Evolutionary conservation across 2,113 vertebrate genomes (phyloP), one percentile per base, ranked within the genome.

Genomic region (Paratilapia polleni): DNA sequence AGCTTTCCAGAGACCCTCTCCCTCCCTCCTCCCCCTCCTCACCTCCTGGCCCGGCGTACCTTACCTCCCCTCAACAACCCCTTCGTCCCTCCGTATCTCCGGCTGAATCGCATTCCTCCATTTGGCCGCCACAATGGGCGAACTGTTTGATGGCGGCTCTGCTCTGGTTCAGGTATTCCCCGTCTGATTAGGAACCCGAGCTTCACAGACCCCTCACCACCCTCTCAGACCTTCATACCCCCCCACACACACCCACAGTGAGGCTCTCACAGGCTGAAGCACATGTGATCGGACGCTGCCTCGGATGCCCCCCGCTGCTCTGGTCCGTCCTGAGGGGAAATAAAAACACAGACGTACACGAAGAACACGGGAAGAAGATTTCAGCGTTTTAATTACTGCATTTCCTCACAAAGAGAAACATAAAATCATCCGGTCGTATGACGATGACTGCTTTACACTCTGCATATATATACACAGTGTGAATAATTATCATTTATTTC

Each of bases 71-170:
- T 57, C n/a, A 15, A 3, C n/a, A 36, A 8, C 76, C 52, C 28
- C 56, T 10, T 0, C 41, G 11, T 52, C 83, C 86, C 86, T 77
- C 68, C 8, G 63, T 95, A 95, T 95, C 95, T 95, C 64, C 43
- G 86, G 85, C 93, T 83, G 77, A 93, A 96, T 95, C 94, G 17
- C 93, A 96, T 96, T 96, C 95, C 95, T 91, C 70, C 62, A 54
- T 83, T 64, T 49, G 81, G 75, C 13, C 31, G 87, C 92, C 86
- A 96, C 95, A 96, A 96, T 90, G 92, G 92, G 81, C 81, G 90
- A 92, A 91, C 95, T 96, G 95, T 96, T 94, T 91, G 95, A 89
- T 91, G 92, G 84, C 15, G 77, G 89, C 66, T 94, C 83, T 88
- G 81, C 88, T 84, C 64, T 85, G 90, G 81, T 93, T 93, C 94